phyloP scores from a whole-genome alignment of 2,797 vertebrate species.

The Enteromius radiatus region DNA sequence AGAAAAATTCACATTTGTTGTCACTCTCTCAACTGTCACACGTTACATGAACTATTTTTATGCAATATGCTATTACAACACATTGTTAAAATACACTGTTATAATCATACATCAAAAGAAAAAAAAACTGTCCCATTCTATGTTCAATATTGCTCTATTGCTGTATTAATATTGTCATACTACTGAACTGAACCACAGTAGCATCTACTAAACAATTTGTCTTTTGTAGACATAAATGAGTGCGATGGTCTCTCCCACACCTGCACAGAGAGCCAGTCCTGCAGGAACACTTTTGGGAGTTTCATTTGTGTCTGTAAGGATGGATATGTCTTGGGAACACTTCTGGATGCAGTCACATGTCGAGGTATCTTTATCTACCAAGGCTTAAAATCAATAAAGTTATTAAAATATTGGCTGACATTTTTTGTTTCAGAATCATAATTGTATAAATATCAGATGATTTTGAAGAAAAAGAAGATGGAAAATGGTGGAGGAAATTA shows the following conservation, averaged over 20 bases:
- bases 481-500: background rate
- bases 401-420: background rate
- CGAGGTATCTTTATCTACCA: conserved; percentile 65
- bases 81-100: background rate
- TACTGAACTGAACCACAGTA: background rate
- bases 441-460: background rate
- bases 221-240: conserved; percentile 74
- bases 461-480: background rate
- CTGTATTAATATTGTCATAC: background rate
- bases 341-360: conserved; percentile 64
- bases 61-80: background rate
- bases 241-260: conserved; percentile 63
- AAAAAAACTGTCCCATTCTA: background rate
- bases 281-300: conserved; percentile 77
- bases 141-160: background rate
- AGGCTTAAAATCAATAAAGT: background rate
- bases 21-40: background rate
- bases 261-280: conserved; percentile 66
- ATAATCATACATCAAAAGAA: background rate
- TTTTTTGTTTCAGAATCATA: background rate
- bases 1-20: background rate
- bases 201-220: conserved; percentile 13
- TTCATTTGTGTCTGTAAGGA: conserved; percentile 72
- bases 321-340: conserved; percentile 69
- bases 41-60: background rate